Conservation (phyloP, 2,797 vertebrate genomes). For the Nyctibius grandis region DNA sequence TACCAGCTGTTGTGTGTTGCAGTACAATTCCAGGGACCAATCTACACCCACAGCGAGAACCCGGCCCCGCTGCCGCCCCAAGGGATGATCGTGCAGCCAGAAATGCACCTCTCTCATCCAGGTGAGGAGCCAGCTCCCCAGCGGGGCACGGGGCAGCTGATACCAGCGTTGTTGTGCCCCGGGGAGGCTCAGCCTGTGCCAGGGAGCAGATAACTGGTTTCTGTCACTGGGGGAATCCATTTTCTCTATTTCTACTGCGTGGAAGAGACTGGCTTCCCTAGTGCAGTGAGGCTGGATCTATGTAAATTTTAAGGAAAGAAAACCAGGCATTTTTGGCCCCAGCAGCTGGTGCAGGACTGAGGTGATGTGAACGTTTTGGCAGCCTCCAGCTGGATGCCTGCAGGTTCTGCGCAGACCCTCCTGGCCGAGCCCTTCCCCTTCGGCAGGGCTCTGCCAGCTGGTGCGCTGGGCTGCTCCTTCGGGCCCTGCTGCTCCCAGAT, state of each 20-base stretch:
- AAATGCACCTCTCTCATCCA: conserved; percentile 95
- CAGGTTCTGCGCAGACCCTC: background rate
- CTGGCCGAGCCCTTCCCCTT: background rate
- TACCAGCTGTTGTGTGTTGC: conserved; percentile 40
- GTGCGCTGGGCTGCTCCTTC: background rate
- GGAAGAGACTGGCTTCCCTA: background rate
- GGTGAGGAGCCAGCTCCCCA: conserved; percentile 65
- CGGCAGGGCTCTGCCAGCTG: background rate
- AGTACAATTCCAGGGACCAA: conserved; percentile 98
- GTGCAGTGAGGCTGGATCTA: background rate
- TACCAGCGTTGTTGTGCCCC: background rate
- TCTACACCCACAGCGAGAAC: conserved; percentile 90
- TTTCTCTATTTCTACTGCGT: background rate
- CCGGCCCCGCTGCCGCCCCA: conserved; percentile 91
- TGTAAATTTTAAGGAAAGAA: background rate
- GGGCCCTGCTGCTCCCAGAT: background rate
- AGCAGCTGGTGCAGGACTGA: background rate
- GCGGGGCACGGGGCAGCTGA: background rate
- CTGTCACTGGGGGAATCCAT: background rate
- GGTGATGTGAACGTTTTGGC: background rate
- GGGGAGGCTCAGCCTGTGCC: background rate
- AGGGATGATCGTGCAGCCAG: conserved; percentile 95
- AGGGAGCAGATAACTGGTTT: background rate
- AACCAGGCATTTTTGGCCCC: background rate
- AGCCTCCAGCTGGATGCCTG: background rate